A percentile compares a stretch with the other conserved stretches of the same genome.
Evolutionary conservation across 92 coral and sea anemone species (phyloP).

Genomic region (Virgularia gustaviana): DNA sequence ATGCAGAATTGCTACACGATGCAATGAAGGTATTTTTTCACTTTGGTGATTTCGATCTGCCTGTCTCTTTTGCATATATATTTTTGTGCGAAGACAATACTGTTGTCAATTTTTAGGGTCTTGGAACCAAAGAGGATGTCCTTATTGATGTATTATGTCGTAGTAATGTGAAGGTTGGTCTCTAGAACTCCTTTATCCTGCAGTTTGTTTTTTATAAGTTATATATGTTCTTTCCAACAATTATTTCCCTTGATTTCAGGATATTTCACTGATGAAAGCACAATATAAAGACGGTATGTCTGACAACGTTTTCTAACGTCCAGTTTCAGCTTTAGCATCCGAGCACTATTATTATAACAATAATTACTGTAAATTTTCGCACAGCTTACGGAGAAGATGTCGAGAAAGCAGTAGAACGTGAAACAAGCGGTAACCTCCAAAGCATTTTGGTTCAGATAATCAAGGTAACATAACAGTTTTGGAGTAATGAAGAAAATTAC

Average conservation of each 20-base stretch:
- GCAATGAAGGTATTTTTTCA: constrained; percentile 16
- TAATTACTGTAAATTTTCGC: neutral
- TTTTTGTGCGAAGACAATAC: too few relatives aligned
- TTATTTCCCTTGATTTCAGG: constrained; percentile 50
- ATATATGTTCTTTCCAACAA: neutral
- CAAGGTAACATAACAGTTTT: constrained; percentile 59
- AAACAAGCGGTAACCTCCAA: constrained; percentile 86
- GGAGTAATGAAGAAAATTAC: too few relatives aligned
- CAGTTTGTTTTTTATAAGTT: neutral
- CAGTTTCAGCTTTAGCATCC: neutral
- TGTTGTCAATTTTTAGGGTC: neutral
- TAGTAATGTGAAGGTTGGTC: neutral
- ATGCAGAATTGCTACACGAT: constrained; percentile 20
- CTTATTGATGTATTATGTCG: constrained; percentile 21
- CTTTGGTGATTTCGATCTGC: neutral
- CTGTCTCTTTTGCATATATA: neutral
- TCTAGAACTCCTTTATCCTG: neutral
- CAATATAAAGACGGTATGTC: constrained; percentile 72
- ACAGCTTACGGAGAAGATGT: constrained; percentile 70
- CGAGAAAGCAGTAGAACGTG: constrained; percentile 64
- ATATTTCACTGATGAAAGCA: constrained; percentile 63
- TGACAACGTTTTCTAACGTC: neutral
- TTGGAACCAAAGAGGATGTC: constrained; percentile 17
- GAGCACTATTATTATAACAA: neutral
- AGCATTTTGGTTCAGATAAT: constrained; percentile 64